Percentiles rank a stretch among this genome's conserved stretches.
These are phyloP conservation scores for Triplophysa bombifrons DNA, from an alignment of 2,797 vertebrate genomes.

Conservation along the genomic window DNA sequence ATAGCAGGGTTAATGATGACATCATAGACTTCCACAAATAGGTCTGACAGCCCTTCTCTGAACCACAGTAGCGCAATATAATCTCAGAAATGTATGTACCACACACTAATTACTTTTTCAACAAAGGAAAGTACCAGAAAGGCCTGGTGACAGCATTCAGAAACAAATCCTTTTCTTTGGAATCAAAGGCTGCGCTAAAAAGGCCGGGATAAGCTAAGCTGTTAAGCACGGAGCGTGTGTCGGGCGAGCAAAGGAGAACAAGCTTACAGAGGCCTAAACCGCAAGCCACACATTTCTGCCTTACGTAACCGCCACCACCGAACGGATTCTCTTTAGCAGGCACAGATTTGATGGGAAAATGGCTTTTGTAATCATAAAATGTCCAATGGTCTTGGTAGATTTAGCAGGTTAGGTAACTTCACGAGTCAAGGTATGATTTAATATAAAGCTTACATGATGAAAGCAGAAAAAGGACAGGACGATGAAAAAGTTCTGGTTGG, in stretches of 20 bases:
- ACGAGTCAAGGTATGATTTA: conserved; percentile 13
- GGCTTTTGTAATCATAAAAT: conserved; percentile 8
- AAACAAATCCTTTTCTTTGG: conserved; percentile 3
- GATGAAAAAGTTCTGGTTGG: not conserved
- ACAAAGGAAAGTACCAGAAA: not conserved
- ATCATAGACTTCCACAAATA: not conserved
- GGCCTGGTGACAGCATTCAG: not conserved
- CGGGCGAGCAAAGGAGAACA: not conserved
- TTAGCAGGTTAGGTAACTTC: conserved; percentile 12
- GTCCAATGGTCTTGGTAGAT: conserved; percentile 12
- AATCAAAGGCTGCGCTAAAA: conserved; percentile 8
- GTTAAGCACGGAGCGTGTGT: conserved; percentile 19
- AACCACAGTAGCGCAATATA: not conserved
- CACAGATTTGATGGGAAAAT: conserved; percentile 20
- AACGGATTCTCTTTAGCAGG: conserved; percentile 8
- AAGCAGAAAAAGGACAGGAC: not conserved
- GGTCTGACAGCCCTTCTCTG: not conserved
- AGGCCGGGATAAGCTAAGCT: conserved; percentile 1
- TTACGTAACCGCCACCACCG: conserved; percentile 27
- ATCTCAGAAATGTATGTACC: not conserved
- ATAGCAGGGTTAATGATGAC: too few species aligned
- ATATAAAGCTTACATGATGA: not conserved
- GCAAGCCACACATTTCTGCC: not conserved
- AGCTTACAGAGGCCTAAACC: conserved; percentile 34
- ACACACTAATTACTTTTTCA: not conserved